Conservation (phyloP, 1,140 invertebrate genomes). For the Polypedilum pembai region DNA sequence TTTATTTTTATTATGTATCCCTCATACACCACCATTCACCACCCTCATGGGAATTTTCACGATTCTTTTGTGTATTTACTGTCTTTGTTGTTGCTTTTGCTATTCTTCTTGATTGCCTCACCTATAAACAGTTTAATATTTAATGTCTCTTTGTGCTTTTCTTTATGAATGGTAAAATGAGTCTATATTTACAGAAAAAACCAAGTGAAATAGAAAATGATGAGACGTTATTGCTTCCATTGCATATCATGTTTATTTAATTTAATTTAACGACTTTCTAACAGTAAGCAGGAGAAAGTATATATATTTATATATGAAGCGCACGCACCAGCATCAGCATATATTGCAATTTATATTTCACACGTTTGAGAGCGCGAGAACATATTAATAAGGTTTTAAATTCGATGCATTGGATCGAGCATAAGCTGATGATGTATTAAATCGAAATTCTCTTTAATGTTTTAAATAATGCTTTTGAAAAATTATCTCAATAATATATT, state of each 20-base stretch:
- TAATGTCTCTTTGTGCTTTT: not conserved
- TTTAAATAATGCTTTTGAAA: too few species aligned
- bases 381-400: too few species aligned
- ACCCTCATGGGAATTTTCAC: not conserved
- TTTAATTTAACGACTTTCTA: not conserved
- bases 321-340: not conserved
- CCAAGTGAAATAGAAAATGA: not conserved
- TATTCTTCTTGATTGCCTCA: slow-evolving; percentile 3
- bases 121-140: slow-evolving; percentile 27
- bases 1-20: slow-evolving; percentile 1
- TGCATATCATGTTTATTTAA: slow-evolving; percentile 4
- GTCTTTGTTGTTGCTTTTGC: not conserved
- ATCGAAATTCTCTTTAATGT: too few species aligned
- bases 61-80: not conserved
- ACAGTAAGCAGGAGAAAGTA: not conserved
- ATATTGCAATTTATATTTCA: too few species aligned
- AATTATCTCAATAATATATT: too few species aligned
- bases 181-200: not conserved
- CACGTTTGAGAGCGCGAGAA: too few species aligned
- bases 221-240: not conserved
- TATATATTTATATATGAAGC: too few species aligned
- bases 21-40: not conserved
- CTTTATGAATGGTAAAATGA: not conserved
- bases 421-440: too few species aligned
- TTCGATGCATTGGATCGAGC: too few species aligned